These are phyloP conservation scores for Pyrochroa serraticornis DNA, from an alignment of 2,888 invertebrate genomes.

Conservation along the genomic window DNA sequence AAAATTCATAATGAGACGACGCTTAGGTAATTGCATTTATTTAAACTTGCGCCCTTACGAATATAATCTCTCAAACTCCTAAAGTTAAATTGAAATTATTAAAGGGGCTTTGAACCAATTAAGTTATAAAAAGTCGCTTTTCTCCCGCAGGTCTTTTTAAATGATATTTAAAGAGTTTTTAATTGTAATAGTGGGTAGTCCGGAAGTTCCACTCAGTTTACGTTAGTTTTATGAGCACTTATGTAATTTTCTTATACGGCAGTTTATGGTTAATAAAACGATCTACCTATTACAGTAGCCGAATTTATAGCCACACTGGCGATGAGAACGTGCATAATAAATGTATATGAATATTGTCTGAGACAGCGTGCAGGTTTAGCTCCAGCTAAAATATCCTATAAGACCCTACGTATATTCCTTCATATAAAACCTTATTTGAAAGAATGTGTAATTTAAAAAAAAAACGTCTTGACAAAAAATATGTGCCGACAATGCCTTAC, in stretches of 20 bases:
- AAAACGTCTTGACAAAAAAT: too few relatives aligned
- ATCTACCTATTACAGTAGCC: background rate
- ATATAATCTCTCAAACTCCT: background rate
- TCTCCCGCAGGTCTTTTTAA: background rate
- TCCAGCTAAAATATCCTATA: too few relatives aligned
- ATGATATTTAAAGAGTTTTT: slow-evolving; percentile 4
- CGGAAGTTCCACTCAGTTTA: slow-evolving; percentile 10
- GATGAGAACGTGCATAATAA: background rate
- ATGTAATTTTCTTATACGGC: slow-evolving; percentile 12
- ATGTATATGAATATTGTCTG: background rate
- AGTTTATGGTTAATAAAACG: slow-evolving; percentile 4
- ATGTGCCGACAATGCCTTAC: too few relatives aligned
- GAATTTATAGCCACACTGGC: too few relatives aligned
- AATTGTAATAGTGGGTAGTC: slow-evolving; percentile 9
- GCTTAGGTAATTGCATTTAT: too few relatives aligned
- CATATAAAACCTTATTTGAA: too few relatives aligned
- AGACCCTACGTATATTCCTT: too few relatives aligned
- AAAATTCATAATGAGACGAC: too few relatives aligned
- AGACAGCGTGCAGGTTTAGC: background rate
- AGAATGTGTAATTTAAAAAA: too few relatives aligned
- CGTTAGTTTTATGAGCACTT: slow-evolving; percentile 15
- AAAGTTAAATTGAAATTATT: slow-evolving; percentile 5
- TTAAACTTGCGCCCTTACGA: too few relatives aligned
- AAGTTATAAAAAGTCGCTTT: background rate
- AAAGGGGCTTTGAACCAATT: slow-evolving; percentile 6